A percentile compares a stretch with the other conserved stretches of the same genome.
These are phyloP conservation scores for Lichenostomus cassidix DNA, from an alignment of 2,113 vertebrate species.

Conservation along the genomic window DNA sequence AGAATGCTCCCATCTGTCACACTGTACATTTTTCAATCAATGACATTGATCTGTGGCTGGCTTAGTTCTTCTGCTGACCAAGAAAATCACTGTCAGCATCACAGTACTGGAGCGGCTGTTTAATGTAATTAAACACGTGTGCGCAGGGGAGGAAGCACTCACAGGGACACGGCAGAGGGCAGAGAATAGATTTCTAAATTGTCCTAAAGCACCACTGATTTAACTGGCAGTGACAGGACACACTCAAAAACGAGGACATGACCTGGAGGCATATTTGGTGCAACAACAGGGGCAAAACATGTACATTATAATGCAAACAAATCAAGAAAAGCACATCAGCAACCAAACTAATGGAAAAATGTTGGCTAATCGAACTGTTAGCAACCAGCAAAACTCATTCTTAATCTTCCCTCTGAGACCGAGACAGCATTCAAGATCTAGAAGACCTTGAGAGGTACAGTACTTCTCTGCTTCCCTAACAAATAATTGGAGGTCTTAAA, in stretches of 20 bases:
- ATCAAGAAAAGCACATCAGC: neutral
- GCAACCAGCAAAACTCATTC: neutral
- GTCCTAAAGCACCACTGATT: neutral
- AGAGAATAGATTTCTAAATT: neutral
- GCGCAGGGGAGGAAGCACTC: neutral
- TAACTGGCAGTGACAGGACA: neutral
- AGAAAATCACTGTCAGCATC: neutral
- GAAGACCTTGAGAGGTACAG: neutral
- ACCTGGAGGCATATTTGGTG: neutral
- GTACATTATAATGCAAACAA: neutral
- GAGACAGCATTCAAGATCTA: neutral
- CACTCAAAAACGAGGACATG: neutral
- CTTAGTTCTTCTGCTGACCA: neutral
- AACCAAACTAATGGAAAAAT: neutral
- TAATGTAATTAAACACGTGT: neutral
- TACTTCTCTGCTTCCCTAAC: neutral
- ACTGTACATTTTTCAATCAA: neutral
- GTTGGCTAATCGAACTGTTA: neutral
- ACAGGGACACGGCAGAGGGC: neutral
- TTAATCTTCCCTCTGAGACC: neutral
- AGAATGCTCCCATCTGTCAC: neutral
- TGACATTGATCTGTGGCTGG: neutral
- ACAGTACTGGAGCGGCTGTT: neutral
- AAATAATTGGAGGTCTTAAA: neutral
- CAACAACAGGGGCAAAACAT: neutral